Conservation (phyloP, 2,888 invertebrate genomes). For the Drosophila imparisetae region DNA sequence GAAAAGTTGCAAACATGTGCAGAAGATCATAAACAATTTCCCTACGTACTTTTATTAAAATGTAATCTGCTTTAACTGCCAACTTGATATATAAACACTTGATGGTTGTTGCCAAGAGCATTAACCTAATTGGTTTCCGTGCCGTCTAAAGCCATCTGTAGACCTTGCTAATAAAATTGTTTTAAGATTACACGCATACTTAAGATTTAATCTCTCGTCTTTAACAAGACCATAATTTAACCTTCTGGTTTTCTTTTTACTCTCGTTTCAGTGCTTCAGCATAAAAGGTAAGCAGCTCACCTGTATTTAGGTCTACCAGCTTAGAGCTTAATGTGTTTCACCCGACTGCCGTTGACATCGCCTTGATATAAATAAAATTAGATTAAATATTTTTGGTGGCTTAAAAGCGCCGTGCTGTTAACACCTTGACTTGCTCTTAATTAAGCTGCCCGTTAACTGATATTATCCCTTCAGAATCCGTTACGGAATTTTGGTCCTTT, state of each 20-base stretch:
- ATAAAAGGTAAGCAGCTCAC: conserved; percentile 63
- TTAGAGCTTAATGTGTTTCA: conserved; percentile 38
- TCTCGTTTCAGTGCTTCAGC: conserved; percentile 50
- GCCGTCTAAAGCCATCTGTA: conserved; percentile 1
- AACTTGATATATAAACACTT: conserved; percentile 32
- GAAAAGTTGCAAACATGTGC: conserved; percentile 32
- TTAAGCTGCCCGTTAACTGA: conserved; percentile 62
- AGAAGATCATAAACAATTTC: conserved; percentile 34
- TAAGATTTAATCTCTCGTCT: conserved; percentile 61
- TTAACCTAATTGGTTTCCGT: conserved; percentile 70
- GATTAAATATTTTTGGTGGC: conserved; percentile 51
- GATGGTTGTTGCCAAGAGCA: conserved; percentile 32
- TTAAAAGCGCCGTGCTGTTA: conserved; percentile 57
- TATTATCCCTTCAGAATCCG: conserved; percentile 42
- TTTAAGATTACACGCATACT: conserved; percentile 65
- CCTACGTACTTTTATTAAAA: conserved; percentile 51
- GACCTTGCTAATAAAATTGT: conserved; percentile 65
- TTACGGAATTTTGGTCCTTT: conserved; percentile 25
- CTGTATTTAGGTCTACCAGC: conserved; percentile 29
- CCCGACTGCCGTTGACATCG: conserved; percentile 31
- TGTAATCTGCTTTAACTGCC: conserved; percentile 41
- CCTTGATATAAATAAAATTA: conserved; percentile 31
- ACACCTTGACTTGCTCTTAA: conserved; percentile 72
- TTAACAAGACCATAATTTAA: conserved; percentile 48
- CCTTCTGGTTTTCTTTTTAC: conserved; percentile 50